phyloP scores from a whole-genome alignment of 53 echinoderm and acorn worm species.

The Holothuria leucospilota region DNA sequence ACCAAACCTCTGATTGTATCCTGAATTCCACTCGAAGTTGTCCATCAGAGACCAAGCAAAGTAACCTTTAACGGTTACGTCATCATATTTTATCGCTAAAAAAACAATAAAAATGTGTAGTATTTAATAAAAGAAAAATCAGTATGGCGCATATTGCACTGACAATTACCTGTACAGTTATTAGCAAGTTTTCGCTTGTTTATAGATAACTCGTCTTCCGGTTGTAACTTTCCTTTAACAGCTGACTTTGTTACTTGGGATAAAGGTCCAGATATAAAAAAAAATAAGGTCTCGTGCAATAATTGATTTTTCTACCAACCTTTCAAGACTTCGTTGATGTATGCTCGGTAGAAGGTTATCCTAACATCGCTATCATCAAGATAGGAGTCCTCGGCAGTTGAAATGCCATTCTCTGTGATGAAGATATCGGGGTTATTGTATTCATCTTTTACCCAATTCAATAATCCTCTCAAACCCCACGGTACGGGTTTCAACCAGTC shows the following conservation, averaged over 20 bases:
- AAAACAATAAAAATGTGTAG: neutral
- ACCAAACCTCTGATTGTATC: conserved; percentile 87
- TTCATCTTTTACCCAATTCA: conserved; percentile 81
- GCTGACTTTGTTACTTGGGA: too few relatives aligned
- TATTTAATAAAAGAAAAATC: neutral
- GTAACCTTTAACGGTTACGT: conserved; percentile 75
- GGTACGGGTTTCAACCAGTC: conserved; percentile 84
- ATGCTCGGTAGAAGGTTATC: conserved; percentile 73
- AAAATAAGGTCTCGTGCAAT: too few relatives aligned
- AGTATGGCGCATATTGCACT: too few relatives aligned
- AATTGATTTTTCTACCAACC: conserved; percentile 12
- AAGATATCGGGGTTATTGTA: conserved; percentile 74
- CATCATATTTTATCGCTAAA: conserved; percentile 68
- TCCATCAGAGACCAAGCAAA: conserved; percentile 98
- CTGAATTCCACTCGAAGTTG: conserved; percentile 95
- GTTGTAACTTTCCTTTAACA: too few relatives aligned
- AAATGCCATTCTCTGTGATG: conserved; percentile 90
- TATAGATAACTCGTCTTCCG: too few relatives aligned
- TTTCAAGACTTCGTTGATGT: conserved; percentile 81
- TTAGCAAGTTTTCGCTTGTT: too few relatives aligned
- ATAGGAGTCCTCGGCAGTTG: conserved; percentile 57
- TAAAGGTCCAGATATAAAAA: too few relatives aligned
- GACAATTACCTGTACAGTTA: too few relatives aligned
- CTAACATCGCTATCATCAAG: conserved; percentile 64
- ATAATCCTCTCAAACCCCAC: conserved; percentile 81